Evolutionary conservation across 2,113 vertebrate species (phyloP).

Genomic region (Strix uralensis): DNA sequence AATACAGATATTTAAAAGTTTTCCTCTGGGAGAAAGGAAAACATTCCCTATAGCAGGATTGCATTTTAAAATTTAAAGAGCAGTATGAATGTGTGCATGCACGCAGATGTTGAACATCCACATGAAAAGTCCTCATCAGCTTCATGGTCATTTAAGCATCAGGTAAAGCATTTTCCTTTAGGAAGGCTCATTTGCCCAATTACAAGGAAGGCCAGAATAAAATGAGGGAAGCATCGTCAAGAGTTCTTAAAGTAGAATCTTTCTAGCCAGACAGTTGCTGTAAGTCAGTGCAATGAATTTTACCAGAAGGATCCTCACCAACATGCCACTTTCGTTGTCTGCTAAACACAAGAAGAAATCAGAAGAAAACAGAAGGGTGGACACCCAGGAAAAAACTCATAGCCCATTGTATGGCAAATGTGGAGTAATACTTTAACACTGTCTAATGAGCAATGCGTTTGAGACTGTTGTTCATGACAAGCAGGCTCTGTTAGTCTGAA

Average conservation of each 20-base stretch:
- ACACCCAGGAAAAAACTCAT: background rate
- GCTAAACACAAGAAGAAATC: background rate
- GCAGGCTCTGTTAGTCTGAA: background rate
- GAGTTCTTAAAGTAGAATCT: background rate
- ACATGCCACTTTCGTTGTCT: background rate
- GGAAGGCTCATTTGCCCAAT: background rate
- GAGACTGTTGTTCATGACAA: background rate
- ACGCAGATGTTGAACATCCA: background rate
- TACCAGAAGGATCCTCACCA: background rate
- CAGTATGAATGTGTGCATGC: rapidly evolving
- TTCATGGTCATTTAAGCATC: background rate
- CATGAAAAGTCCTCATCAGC: background rate
- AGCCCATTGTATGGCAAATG: background rate
- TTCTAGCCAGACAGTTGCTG: background rate
- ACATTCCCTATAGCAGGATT: background rate
- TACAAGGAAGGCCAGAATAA: background rate
- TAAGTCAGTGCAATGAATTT: background rate
- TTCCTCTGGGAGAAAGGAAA: background rate
- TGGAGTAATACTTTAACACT: background rate
- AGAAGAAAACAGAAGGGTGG: background rate
- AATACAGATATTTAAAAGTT: background rate
- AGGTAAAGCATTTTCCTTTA: background rate
- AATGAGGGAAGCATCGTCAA: background rate
- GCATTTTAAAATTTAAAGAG: background rate
- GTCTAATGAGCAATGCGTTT: background rate